These are phyloP conservation scores for Gymnothorax javanicus DNA, from an alignment of 2,797 vertebrate species.

Conservation along the genomic window DNA sequence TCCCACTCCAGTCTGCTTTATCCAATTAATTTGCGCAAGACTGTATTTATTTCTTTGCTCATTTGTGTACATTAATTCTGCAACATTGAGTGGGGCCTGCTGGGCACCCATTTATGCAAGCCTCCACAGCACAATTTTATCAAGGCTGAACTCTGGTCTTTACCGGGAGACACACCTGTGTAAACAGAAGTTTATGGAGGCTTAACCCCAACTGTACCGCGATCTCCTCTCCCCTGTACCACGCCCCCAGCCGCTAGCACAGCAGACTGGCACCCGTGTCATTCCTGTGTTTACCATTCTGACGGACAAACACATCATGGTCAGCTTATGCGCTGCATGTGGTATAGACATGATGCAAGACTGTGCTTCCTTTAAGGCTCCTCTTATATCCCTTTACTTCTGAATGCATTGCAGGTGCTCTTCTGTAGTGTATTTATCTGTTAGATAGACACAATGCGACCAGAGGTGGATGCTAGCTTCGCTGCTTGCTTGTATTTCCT, in stretches of 20 bases:
- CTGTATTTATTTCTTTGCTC: too few species aligned
- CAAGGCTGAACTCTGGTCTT: background rate
- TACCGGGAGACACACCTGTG: slow-evolving; percentile 15
- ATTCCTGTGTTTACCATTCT: background rate
- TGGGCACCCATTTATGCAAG: background rate
- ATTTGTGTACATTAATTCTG: too few species aligned
- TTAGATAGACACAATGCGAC: background rate
- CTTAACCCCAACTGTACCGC: background rate
- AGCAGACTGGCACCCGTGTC: background rate
- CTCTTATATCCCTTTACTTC: background rate
- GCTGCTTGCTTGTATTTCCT: background rate
- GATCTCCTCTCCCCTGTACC: background rate
- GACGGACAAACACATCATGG: background rate
- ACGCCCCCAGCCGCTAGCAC: background rate
- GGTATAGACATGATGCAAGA: background rate
- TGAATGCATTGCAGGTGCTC: background rate
- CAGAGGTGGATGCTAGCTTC: background rate
- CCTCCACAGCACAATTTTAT: background rate
- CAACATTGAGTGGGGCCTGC: background rate
- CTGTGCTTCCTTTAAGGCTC: background rate
- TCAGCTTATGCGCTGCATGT: background rate
- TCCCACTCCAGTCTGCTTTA: too few species aligned
- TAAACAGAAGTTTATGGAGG: background rate
- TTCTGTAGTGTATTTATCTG: background rate
- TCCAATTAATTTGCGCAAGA: too few species aligned